A percentile compares a stretch with the other conserved stretches of the same genome.
phyloP scores from a whole-genome alignment of 2,113 vertebrate genomes.

The Myiozetetes cayanensis region DNA sequence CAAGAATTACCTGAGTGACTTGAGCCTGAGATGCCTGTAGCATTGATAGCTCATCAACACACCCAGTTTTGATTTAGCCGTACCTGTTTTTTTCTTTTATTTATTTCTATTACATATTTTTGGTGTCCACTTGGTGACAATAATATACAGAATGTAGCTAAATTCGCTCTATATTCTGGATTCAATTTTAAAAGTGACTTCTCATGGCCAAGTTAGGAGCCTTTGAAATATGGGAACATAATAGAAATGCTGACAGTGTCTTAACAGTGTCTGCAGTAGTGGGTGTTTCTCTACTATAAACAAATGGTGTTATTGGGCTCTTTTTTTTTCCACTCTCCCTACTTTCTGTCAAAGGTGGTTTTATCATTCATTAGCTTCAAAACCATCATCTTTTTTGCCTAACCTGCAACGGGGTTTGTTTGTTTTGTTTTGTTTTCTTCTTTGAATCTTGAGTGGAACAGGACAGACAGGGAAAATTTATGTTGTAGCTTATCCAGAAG shows the following conservation, averaged over 20 bases:
- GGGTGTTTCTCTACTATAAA: constrained; percentile 64
- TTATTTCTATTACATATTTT: neutral
- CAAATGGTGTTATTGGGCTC: constrained; percentile 60
- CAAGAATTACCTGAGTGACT: neutral
- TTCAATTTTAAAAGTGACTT: constrained; percentile 68
- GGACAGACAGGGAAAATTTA: constrained; percentile 4
- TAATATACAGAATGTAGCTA: constrained; percentile 15
- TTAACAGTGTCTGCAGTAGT: constrained; percentile 58
- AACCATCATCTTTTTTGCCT: constrained; percentile 50
- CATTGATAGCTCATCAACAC: neutral
- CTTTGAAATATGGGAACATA: constrained; percentile 63
- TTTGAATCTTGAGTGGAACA: neutral
- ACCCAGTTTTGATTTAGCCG: neutral
- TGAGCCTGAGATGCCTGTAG: neutral
- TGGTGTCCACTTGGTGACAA: neutral
- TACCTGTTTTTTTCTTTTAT: neutral
- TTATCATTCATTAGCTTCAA: constrained; percentile 57
- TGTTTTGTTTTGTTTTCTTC: neutral
- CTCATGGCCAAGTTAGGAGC: constrained; percentile 48
- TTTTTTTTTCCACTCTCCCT: neutral
- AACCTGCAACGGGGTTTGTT: neutral
- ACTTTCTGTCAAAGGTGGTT: constrained; percentile 12
- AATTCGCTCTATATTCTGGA: constrained; percentile 46
- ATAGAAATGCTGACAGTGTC: constrained; percentile 59
- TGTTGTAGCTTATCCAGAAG: constrained; percentile 6